phyloP scores from a whole-genome alignment of 2,113 vertebrate species.

The Platysternon megacephalum region DNA sequence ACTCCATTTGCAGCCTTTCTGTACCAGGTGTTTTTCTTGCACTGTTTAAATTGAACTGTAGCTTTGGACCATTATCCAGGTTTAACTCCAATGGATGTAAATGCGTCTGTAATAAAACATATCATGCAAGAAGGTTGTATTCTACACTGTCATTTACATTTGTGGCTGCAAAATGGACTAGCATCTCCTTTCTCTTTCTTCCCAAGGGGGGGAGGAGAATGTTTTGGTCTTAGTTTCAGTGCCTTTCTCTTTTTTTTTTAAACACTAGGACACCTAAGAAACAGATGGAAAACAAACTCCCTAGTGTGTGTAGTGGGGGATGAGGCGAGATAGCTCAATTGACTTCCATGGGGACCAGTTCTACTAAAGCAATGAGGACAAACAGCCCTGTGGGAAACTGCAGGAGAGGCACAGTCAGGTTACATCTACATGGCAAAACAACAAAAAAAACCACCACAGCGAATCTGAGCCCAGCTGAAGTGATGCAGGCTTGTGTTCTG shows the following conservation, averaged over 20 bases:
- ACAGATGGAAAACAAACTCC: not conserved
- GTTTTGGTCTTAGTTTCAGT: not conserved
- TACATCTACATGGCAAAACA: not conserved
- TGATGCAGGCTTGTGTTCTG: not conserved
- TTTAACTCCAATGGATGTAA: not conserved
- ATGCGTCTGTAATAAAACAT: conserved; percentile 1
- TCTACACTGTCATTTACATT: conserved; percentile 48
- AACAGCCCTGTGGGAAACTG: not conserved
- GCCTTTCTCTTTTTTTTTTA: not conserved
- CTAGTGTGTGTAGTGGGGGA: not conserved
- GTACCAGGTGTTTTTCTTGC: not conserved
- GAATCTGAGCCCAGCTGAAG: not conserved
- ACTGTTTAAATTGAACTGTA: conserved; percentile 17
- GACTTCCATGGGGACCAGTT: not conserved
- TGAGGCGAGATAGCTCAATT: not conserved
- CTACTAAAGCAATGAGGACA: not conserved
- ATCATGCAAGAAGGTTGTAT: not conserved
- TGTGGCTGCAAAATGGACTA: not conserved
- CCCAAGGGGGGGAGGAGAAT: not conserved
- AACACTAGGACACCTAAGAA: not conserved
- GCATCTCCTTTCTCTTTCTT: not conserved
- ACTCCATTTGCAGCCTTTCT: not conserved
- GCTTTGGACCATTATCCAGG: not conserved
- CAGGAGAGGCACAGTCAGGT: not conserved
- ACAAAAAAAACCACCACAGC: not conserved